Base-by-base conservation (phyloP, 2,113 vertebrate species). In the Athene noctua region DNA sequence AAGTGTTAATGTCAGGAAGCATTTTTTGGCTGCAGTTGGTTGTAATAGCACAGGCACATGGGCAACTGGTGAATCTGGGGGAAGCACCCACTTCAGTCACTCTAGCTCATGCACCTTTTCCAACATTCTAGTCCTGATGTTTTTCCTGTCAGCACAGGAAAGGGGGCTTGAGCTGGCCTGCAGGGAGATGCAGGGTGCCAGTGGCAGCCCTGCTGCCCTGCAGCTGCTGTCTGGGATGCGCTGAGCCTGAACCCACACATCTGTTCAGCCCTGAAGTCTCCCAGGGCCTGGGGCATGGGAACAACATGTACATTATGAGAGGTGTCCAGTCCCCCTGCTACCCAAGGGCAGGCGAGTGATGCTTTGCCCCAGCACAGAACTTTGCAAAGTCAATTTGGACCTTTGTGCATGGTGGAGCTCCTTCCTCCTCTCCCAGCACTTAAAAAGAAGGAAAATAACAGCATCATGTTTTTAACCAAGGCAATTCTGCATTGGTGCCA, bases 281-380 rank as follows among this genome's bases (percentile, higher is more conserved):
- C 27, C 2, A 1, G 6, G 7, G 12, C 9, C 3, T 0, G 7
- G n/a, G 36, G 15, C 46, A 32, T 3, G 8, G 54, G 16, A 15
- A 79, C 20, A 61, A 15, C 0, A 0, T 11, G 32, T 11, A 4
- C 26, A 22, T 62, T 63, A 26, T 16, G 14, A 0, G 2, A 81
- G 20, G 6, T 52, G 36, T 34, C 26, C 8, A 25, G 9, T 8
- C 5, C 6, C 18, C 40, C 68, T 15, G 15, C 9, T 67, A 10
- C 11, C 10, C 4, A 2, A 42, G 13, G 57, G 62, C 47, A 75
- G 18, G 10, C 2, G 3, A 67, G 32, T 5, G 68, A 34, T 70
- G 40, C 11, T 86, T 67, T 85, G 8, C 11, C 5, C 12, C 1
- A 0, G n/a, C 6, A 59, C 19, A 75, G 40, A 40, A 4, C 6